These are phyloP conservation scores for Microplitis demolitor DNA, from an alignment of 1,140 invertebrate species.

Conservation along the genomic window DNA sequence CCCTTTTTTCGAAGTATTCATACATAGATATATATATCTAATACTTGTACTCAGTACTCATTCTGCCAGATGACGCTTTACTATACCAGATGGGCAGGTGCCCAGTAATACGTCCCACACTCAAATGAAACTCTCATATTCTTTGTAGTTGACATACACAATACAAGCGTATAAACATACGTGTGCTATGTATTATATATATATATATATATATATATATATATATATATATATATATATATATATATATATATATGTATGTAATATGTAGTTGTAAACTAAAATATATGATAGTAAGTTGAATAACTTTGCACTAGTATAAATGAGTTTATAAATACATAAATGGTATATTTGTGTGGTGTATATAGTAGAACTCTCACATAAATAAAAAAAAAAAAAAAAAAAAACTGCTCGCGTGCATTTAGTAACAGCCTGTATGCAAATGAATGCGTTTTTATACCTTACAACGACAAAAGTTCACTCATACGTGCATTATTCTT, in stretches of 20 bases:
- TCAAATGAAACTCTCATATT: neutral
- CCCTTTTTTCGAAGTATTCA: neutral
- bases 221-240: neutral
- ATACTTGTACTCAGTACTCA: neutral
- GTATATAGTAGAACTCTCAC: neutral
- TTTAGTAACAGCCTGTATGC: slow-evolving; percentile 54
- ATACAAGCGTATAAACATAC: neutral
- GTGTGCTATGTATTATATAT: neutral
- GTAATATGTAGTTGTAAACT: neutral
- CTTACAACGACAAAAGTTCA: slow-evolving; percentile 37
- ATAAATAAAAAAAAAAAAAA: neutral
- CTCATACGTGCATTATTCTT: slow-evolving; percentile 3
- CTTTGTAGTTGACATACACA: slow-evolving; percentile 5
- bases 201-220: slow-evolving; percentile 18
- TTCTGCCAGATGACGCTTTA: slow-evolving; percentile 4
- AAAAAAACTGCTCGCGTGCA: slow-evolving; percentile 36
- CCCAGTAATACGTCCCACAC: slow-evolving; percentile 33
- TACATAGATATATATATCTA: neutral
- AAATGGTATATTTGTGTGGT: neutral
- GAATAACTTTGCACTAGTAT: neutral
- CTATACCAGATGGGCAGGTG: slow-evolving; percentile 57
- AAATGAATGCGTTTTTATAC: slow-evolving; percentile 59
- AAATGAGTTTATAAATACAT: slow-evolving; percentile 17
- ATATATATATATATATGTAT: slow-evolving; percentile 21
- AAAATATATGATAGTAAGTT: neutral